A percentile compares a stretch with the other conserved stretches of the same genome.
Conservation (phyloP, 92 coral and sea anemone genomes). For the Nematostella vectensis region DNA sequence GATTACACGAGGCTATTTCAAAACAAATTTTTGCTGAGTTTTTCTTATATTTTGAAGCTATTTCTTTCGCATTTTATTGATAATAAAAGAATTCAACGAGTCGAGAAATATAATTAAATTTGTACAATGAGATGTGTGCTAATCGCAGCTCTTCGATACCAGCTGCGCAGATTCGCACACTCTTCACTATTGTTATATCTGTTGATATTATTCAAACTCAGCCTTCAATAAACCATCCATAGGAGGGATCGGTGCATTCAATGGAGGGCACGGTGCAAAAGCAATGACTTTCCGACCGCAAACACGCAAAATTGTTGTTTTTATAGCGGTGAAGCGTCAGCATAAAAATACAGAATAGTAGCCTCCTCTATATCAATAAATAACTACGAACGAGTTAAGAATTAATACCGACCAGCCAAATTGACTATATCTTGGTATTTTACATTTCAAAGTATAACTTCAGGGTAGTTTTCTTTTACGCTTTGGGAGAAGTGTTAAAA, state of each 20-base stretch:
- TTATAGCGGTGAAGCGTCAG: not conserved
- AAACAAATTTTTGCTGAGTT: too few relatives aligned
- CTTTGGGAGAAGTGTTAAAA: too few relatives aligned
- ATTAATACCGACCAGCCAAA: too few relatives aligned
- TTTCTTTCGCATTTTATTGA: not conserved
- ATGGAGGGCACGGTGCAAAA: slow-evolving; percentile 21
- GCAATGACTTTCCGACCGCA: slow-evolving; percentile 25
- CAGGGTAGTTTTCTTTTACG: too few relatives aligned
- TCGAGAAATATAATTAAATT: slow-evolving; percentile 40
- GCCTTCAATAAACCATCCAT: slow-evolving; percentile 10
- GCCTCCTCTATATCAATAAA: too few relatives aligned
- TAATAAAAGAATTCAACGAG: slow-evolving; percentile 12
- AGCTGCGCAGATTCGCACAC: slow-evolving; percentile 71
- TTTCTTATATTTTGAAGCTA: not conserved
- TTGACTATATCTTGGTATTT: too few relatives aligned
- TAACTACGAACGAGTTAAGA: too few relatives aligned
- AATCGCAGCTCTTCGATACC: slow-evolving; percentile 22
- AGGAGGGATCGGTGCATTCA: slow-evolving; percentile 15
- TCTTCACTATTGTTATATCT: slow-evolving; percentile 18
- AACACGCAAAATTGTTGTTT: slow-evolving; percentile 4
- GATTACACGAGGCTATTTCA: too few relatives aligned
- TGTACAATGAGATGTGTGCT: slow-evolving; percentile 48
- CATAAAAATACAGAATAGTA: too few relatives aligned
- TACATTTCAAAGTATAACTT: too few relatives aligned
- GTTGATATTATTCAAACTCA: slow-evolving; percentile 40